Base-by-base conservation (phyloP, 1,140 invertebrate genomes). In the Hirudo medicinalis region DNA sequence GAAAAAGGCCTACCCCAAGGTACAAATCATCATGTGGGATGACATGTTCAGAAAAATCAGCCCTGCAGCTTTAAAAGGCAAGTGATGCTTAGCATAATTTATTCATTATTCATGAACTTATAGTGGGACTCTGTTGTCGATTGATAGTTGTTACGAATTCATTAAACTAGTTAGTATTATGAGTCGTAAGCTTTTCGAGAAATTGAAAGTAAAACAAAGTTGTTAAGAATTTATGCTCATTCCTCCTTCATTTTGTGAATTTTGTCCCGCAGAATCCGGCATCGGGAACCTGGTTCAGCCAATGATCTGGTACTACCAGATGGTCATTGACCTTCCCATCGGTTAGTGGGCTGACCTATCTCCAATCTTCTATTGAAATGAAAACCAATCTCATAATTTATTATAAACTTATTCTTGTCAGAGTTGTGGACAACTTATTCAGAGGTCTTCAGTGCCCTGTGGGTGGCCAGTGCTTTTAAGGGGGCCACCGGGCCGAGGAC, bases 391-490 rank as follows among this genome's bases (percentile, higher is more conserved):
- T 36, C 6, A 2, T 36, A 36, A 36, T 36, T 36, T 36, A 36
- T 36, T 6, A 36, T 36, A 3, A 36, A 36, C 32, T 36, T 36
- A 49, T 49, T 49, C 43, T 49, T 49, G 78, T 88, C 76, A 84
- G 79, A 82, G 77, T 75, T 83, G 40, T 85, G 83, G 81, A 87
- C 89, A 67, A 89, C 87, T 60, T 95, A 92, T 76, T 85, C 87
- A 0, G 84, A 86, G 67, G 83, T 93, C 2, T 98, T 97, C 80
- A 86, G 88, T 0, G 86, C 87, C 32, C 86, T 94, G n/a, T 97
- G 94, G 94, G 86, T 89, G n/a, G 92, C 92, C 4, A 89, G 89
- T 72, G 90, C 92, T 0, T 95, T 90, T 78, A 95, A 95, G 84
- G 92, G 82, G n/a, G 80, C 80, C 11, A 82, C 81, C 66, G 80